phyloP scores from a whole-genome alignment of 2,888 invertebrate genomes.

The Tetrapedia diversipes region DNA sequence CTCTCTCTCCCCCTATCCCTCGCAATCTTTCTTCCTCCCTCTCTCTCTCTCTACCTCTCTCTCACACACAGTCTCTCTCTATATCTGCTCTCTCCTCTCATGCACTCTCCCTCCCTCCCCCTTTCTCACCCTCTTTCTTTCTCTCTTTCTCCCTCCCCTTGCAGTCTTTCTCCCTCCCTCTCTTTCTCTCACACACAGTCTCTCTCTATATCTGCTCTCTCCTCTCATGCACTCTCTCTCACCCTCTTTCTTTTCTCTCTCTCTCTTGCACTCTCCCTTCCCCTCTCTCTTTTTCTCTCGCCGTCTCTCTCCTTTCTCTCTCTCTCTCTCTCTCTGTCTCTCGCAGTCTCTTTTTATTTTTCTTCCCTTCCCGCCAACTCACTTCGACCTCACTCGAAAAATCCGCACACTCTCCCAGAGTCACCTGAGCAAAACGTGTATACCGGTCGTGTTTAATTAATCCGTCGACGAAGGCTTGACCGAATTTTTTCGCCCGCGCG shows the following conservation, averaged over 20 bases:
- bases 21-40: too few species aligned
- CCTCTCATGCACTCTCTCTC: too few species aligned
- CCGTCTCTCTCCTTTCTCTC: too few species aligned
- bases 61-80: too few species aligned
- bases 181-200: neutral
- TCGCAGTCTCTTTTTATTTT: too few species aligned
- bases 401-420: neutral
- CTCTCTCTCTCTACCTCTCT: neutral
- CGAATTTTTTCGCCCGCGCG: slow-evolving; percentile 52
- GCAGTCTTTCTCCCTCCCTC: neutral
- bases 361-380: too few species aligned
- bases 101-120: too few species aligned
- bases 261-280: neutral
- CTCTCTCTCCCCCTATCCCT: neutral
- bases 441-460: slow-evolving; percentile 62
- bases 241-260: too few species aligned
- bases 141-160: too few species aligned
- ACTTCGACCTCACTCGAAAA: slow-evolving; percentile 1
- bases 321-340: neutral
- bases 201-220: too few species aligned
- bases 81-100: too few species aligned
- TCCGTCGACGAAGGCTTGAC: slow-evolving; percentile 60
- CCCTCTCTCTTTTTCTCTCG: too few species aligned
- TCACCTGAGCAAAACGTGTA: slow-evolving; percentile 28
- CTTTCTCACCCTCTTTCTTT: neutral